Evolutionary conservation across 2,888 invertebrate species (phyloP).

Genomic region (Alloscopus bannaensis): DNA sequence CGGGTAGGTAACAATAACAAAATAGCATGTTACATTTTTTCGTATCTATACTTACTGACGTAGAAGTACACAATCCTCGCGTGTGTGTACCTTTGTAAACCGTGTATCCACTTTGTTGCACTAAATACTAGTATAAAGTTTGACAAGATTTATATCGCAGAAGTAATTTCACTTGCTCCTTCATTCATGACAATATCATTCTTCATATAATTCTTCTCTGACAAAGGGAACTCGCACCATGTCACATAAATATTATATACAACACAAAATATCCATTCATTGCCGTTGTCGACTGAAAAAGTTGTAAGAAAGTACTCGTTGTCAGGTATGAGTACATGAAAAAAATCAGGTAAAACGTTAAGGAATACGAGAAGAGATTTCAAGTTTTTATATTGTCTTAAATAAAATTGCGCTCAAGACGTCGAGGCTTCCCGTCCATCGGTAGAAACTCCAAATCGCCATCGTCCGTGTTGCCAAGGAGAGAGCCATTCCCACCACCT

Average conservation of each 20-base stretch:
- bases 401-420: constrained; percentile 53
- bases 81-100: neutral
- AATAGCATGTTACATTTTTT: constrained; percentile 2
- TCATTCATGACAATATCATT: too few relatives aligned
- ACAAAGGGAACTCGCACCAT: neutral
- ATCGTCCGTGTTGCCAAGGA: constrained; percentile 67
- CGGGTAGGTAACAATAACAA: constrained; percentile 24
- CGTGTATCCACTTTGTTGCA: too few relatives aligned
- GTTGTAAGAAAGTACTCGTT: constrained; percentile 24
- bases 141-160: constrained; percentile 1
- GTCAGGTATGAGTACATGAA: constrained; percentile 16
- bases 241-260: too few relatives aligned
- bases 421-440: constrained; percentile 61
- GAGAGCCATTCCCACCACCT: constrained; percentile 63
- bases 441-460: constrained; percentile 70
- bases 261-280: neutral
- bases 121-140: too few relatives aligned
- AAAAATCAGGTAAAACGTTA: neutral
- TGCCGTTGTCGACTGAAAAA: constrained; percentile 12
- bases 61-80: neutral
- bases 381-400: constrained; percentile 1
- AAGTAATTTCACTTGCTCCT: too few relatives aligned
- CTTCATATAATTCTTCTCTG: neutral
- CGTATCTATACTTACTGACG: neutral
- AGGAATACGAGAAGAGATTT: constrained; percentile 24